phyloP scores from a whole-genome alignment of 1,140 invertebrate species.

The Pogonomyrmex barbatus region DNA sequence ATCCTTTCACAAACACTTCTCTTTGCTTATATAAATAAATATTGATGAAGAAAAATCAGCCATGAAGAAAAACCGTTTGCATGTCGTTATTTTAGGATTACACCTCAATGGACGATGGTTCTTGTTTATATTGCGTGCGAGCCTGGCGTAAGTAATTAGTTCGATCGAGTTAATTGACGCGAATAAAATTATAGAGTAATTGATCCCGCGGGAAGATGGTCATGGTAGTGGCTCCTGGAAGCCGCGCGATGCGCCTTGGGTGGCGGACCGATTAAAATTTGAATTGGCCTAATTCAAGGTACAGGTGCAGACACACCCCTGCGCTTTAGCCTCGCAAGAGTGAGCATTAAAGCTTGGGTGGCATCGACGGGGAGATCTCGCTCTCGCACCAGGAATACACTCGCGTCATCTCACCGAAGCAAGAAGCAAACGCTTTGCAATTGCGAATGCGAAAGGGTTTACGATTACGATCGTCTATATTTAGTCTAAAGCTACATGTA shows the following conservation, averaged over 20 bases:
- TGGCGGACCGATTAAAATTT: slow-evolving; percentile 70
- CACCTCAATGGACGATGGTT: slow-evolving; percentile 2
- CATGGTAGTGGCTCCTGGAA: slow-evolving; percentile 39
- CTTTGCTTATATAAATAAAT: slow-evolving; percentile 38
- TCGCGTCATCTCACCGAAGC: slow-evolving; percentile 11
- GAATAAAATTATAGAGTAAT: slow-evolving; percentile 55
- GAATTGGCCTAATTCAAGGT: slow-evolving; percentile 73
- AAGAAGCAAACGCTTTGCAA: slow-evolving; percentile 37
- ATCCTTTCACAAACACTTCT: not conserved
- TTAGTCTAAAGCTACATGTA: not conserved
- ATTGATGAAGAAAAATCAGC: slow-evolving; percentile 42
- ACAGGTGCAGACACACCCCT: slow-evolving; percentile 63
- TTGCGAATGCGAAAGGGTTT: slow-evolving; percentile 23
- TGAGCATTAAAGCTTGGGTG: slow-evolving; percentile 59
- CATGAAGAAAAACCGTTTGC: not conserved
- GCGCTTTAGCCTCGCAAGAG: slow-evolving; percentile 52
- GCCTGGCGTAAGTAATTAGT: slow-evolving; percentile 37
- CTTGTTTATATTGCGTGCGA: not conserved
- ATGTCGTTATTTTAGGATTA: slow-evolving; percentile 26
- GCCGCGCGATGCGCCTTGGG: slow-evolving; percentile 59
- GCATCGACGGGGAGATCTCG: slow-evolving; percentile 45
- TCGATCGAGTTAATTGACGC: slow-evolving; percentile 48
- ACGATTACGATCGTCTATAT: slow-evolving; percentile 9
- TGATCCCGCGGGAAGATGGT: slow-evolving; percentile 33
- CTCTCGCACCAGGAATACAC: slow-evolving; percentile 35